phyloP scores from a whole-genome alignment of 1,140 invertebrate genomes.

The Temnothorax nylanderi region DNA sequence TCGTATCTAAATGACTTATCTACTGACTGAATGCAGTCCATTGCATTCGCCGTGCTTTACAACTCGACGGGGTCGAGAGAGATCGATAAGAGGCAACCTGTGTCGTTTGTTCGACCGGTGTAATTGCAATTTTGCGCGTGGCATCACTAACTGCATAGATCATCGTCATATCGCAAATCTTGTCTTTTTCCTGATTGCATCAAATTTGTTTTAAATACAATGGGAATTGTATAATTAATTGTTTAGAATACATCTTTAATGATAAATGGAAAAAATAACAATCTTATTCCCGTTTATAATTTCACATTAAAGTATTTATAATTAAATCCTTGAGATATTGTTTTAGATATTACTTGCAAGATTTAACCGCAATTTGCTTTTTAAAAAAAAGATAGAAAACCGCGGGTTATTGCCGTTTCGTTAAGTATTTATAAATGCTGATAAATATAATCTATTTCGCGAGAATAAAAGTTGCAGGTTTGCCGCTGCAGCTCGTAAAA shows the following conservation, averaged over 20 bases:
- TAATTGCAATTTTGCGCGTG: conserved; percentile 47
- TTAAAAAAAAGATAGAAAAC: background rate
- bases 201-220: background rate
- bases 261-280: background rate
- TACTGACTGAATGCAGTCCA: conserved; percentile 53
- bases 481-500: conserved; percentile 49
- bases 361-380: background rate
- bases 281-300: background rate
- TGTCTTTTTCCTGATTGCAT: background rate
- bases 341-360: background rate
- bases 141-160: conserved; percentile 26
- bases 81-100: conserved; percentile 51
- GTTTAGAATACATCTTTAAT: background rate
- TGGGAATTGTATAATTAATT: background rate
- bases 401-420: background rate
- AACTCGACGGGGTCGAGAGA: conserved; percentile 36
- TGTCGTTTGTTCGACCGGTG: conserved; percentile 57
- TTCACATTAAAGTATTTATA: background rate
- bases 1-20: conserved; percentile 68
- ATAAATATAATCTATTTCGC: conserved; percentile 47
- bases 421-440: conserved; percentile 15
- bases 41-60: conserved; percentile 44
- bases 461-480: conserved; percentile 41
- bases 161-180: background rate
- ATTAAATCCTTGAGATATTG: background rate